Evolutionary conservation across 2,113 vertebrate genomes (phyloP), one percentile per base, ranked within the genome.

Genomic region (Phocoena phocoena): DNA sequence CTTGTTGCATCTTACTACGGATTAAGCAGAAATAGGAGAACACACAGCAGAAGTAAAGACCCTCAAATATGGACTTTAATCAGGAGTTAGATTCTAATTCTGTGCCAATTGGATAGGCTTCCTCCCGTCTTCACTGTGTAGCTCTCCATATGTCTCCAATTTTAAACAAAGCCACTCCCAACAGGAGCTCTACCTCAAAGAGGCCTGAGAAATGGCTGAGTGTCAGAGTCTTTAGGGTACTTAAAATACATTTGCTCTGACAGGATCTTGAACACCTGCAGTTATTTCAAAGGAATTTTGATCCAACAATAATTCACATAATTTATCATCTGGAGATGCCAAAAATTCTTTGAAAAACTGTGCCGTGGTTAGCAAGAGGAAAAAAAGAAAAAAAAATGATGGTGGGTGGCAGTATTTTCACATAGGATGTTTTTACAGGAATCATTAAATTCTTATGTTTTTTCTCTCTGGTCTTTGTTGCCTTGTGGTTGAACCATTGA

Each of bases 281-380:
- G 96, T 96, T 95, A 97, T 98, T 97, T 96, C 98, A 98, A 97
- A 97, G 95, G 96, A 98, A 98, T 98, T 97, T 97, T 97, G 97
- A 98, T 98, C 97, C 82, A 97, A 95, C 92, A 97, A 96, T 33
- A 58, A 97, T 94, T 96, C 13, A 68, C 93, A 93, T 60, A 93
- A 95, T 98, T 98, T 97, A 96, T 98, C 94, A 97, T 98, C 92
- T 93, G 82, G 90, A 73, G 93, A 96, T 96, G 97, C 97, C 98
- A 98, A 97, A 95, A 97, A 97, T 97, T 96, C 90, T 96, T 97
- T 97, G 68, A 91, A 97, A 97, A 97, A 84, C 88, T 93, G 53
- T 95, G 44, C 82, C 87, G 70, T 95, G 92, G 91, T 96, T 96
- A 93, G 88, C 15, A 77, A 90, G 89, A 20, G 33, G 31, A 25